These are phyloP conservation scores for Falco columbarius DNA, from an alignment of 2,797 vertebrate genomes.

Conservation along the genomic window DNA sequence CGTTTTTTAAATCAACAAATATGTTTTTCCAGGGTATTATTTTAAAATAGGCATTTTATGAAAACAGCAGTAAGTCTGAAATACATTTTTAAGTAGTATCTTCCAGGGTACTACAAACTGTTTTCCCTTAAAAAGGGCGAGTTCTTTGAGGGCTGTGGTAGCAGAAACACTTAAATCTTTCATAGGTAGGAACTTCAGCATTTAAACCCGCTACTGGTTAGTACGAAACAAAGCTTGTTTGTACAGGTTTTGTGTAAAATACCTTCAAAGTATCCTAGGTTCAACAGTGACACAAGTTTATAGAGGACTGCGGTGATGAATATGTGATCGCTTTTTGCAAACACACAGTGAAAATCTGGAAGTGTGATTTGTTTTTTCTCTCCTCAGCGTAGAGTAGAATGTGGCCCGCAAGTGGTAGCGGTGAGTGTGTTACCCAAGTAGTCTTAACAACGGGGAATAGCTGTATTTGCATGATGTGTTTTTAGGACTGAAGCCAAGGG, in stretches of 20 bases:
- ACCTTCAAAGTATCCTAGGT: not conserved
- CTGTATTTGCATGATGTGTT: not conserved
- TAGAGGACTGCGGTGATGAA: not conserved
- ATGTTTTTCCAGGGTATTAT: not conserved
- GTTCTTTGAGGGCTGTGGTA: not conserved
- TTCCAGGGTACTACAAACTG: not conserved
- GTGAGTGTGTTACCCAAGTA: not conserved
- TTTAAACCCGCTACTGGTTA: not conserved
- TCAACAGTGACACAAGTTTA: not conserved
- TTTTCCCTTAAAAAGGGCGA: not conserved
- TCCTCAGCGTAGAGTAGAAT: not conserved
- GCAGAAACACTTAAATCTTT: not conserved
- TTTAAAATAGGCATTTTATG: not conserved
- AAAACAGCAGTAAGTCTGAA: not conserved
- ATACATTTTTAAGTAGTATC: not conserved
- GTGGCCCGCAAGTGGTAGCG: not conserved
- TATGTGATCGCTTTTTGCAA: not conserved
- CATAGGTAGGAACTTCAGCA: not conserved
- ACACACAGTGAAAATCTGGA: not conserved
- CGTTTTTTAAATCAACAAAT: not conserved
- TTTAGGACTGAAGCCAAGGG: constrained; percentile 4
- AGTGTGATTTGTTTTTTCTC: not conserved
- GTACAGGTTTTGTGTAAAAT: not conserved
- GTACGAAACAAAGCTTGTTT: not conserved
- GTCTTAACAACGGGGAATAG: not conserved